phyloP scores from a whole-genome alignment of 1,140 invertebrate species.

The Drosophila mojavensis region DNA sequence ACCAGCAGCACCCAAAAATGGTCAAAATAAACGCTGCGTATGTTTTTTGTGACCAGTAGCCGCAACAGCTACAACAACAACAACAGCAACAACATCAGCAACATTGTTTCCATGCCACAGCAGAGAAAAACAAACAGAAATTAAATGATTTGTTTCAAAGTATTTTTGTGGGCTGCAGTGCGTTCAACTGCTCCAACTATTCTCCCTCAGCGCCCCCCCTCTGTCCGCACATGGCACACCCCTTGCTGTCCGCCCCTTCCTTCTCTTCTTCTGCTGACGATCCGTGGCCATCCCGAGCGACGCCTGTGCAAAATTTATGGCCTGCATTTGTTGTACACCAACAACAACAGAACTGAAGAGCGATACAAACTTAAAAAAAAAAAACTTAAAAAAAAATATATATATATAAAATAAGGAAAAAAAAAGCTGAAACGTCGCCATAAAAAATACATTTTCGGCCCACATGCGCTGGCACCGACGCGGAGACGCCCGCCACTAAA shows the following conservation, averaged over 20 bases:
- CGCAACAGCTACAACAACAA: constrained; percentile 16
- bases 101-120: constrained; percentile 37
- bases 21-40: constrained; percentile 59
- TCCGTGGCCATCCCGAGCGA: constrained; percentile 43
- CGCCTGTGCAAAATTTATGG: constrained; percentile 54
- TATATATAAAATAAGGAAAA: constrained; percentile 45
- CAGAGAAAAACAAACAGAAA: constrained; percentile 52
- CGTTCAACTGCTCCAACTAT: not conserved
- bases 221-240: not conserved
- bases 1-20: constrained; percentile 66
- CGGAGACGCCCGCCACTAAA: constrained; percentile 57
- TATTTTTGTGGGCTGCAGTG: constrained; percentile 36
- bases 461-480: constrained; percentile 68
- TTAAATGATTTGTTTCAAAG: constrained; percentile 52
- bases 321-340: constrained; percentile 50
- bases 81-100: constrained; percentile 7
- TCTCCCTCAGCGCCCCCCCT: not conserved
- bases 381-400: constrained; percentile 49
- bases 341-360: constrained; percentile 20
- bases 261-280: not conserved
- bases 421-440: constrained; percentile 56
- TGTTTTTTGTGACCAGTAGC: constrained; percentile 52
- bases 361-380: constrained; percentile 21
- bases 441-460: constrained; percentile 80
- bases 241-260: not conserved